Base-by-base conservation (phyloP, 2,888 invertebrate species). In the Glyphotaelius pellucidus region DNA sequence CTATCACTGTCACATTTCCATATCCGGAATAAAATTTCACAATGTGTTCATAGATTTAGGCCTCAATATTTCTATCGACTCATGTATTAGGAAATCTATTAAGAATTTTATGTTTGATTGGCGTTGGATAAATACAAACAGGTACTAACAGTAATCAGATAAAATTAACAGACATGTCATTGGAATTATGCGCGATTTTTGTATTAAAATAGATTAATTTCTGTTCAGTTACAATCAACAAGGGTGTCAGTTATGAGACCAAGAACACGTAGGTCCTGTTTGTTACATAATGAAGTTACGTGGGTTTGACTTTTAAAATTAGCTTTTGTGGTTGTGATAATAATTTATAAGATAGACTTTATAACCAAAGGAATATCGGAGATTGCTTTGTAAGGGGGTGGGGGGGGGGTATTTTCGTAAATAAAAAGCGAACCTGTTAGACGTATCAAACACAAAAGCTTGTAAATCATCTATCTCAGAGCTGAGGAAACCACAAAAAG, bases 11-110 rank as follows among this genome's bases (percentile, higher is more conserved):
- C 83, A 35, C 12, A 32, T 35, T 32, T 67, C 35, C 15, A 31
- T 35, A 83, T 83, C 83, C 83, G 83, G 83, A 83, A 83, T 25
- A 35, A 38, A 83, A 38, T 83, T 32, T 83, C 83, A 35, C 67
- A 19, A 35, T n/a, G 35, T 12, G 35, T 19, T 11, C n/a, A 9
- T 83, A 19, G 83, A 83, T 83, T 35, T 35, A 83, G 19, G 25
- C 32, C 14, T 15, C 81, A 67, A 67, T 67, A 7, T 0, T 67
- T 25, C 7, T 25, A 67, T n/a, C 67, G 25, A 67, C 9, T 25
- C n/a, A 9, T 67, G 25, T 2, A 67, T n/a, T n/a, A n/a, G 67
- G 67, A 9, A n/a, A 67, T 67, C 25, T 25, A 67, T n/a, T 7
- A 67, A 67, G 67, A 67, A n/a, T 67, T 67, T 67, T 9, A n/a